Base-by-base conservation (phyloP, 2,797 vertebrate species). In the Macropus fuliginosus region DNA sequence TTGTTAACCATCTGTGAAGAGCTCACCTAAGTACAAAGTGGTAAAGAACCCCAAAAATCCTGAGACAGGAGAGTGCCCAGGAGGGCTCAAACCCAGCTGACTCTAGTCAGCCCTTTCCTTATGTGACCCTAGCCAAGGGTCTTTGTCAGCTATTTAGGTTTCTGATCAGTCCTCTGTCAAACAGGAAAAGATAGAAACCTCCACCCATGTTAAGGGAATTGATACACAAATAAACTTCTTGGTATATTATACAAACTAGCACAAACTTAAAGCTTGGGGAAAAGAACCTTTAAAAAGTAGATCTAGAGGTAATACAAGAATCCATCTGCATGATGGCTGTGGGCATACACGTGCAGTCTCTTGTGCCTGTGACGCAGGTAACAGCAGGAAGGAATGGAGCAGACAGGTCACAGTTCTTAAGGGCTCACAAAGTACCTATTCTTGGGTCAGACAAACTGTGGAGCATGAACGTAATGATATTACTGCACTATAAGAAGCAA, bases 201-300 rank as follows among this genome's bases (percentile, higher is more conserved):
- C 92, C 91, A 90, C 66, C 16, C 55, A 62, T 57, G 55, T 92
- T 74, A 95, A 0, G 96, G 56, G 28, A 92, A 34, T 74, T 21
- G 74, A 91, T 87, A 56, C 55, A 96, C 92, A 94, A 96, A 93
- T 40, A 52, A 95, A 54, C 66, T 92, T 90, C 74, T n/a, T 54
- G 91, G n/a, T 56, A 90, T 92, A 93, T 4, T 90, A 24, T 55
- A 93, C 87, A 81, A 87, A 87, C 40, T 12, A 46, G 21, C 9
- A 50, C 0, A 93, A 91, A 94, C 21, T 54, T 93, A 34, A 87
- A 96, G 50, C 91, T 62, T 54, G 89, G 62, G 34, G 55, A 90
- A 92, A 95, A 40, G 74, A 57, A 31, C 91, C 87, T 92, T 94
- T 92, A 54, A 91, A 95, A 31, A 96, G 57, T 5, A 96, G 93